A percentile compares a stretch with the other conserved stretches of the same genome.
Evolutionary conservation across 2,797 vertebrate species (phyloP).

Genomic region (Mycteria americana): DNA sequence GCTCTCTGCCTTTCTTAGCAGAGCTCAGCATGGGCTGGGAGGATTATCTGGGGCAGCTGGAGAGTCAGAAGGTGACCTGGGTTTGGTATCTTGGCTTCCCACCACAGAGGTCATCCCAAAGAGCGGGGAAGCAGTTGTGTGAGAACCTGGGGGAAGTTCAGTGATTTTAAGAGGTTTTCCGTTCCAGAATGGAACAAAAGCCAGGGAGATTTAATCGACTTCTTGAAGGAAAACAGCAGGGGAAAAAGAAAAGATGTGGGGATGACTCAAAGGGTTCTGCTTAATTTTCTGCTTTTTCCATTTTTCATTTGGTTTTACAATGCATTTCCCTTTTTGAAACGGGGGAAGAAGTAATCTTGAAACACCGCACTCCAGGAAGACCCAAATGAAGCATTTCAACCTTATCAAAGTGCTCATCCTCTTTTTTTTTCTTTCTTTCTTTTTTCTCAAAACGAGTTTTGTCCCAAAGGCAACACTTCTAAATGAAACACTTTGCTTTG

Average conservation of each 20-base stretch:
- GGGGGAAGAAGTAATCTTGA: background rate
- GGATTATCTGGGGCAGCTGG: background rate
- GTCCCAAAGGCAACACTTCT: background rate
- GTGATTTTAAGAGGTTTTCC: slow-evolving; percentile 14
- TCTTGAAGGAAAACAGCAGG: slow-evolving; percentile 41
- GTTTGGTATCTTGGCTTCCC: background rate
- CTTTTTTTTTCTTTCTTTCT: background rate
- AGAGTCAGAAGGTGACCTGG: background rate
- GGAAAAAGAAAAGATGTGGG: background rate
- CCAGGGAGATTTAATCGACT: background rate
- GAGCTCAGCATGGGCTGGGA: background rate
- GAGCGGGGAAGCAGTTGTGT: background rate
- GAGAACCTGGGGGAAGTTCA: background rate
- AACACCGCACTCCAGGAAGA: background rate
- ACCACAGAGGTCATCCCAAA: background rate
- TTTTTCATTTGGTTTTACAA: slow-evolving; percentile 36
- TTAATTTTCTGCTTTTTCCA: background rate
- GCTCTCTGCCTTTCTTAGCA: background rate
- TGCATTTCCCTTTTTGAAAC: background rate
- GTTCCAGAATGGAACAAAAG: slow-evolving; percentile 17
- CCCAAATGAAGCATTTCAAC: slow-evolving; percentile 2
- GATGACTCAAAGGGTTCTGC: background rate
- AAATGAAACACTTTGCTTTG: background rate
- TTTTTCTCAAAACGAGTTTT: background rate
- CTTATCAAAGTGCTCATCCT: background rate